Conservation (phyloP, 2,113 vertebrate genomes). For the Hemiscyllium ocellatum region DNA sequence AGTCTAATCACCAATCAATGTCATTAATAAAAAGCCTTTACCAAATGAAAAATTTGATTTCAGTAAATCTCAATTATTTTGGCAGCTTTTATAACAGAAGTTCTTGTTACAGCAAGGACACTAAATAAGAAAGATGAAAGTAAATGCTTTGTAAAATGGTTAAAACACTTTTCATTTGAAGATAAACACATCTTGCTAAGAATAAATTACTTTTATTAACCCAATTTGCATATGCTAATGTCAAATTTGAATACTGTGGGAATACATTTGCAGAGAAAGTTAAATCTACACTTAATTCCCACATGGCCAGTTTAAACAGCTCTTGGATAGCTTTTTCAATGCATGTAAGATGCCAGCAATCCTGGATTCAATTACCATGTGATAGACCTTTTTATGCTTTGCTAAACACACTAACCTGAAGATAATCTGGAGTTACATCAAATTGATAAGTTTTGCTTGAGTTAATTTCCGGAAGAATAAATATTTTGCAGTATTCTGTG, state of each 20-base stretch:
- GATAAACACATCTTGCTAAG: neutral
- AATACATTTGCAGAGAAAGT: neutral
- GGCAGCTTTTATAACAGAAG: neutral
- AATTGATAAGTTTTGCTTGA: constrained; percentile 10
- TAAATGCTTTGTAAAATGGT: neutral
- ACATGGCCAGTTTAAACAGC: neutral
- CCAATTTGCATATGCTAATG: neutral
- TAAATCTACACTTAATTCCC: neutral
- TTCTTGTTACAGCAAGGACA: neutral
- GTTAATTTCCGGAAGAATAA: neutral
- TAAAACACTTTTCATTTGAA: neutral
- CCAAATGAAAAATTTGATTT: neutral
- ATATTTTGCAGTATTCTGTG: neutral
- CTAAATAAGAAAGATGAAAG: neutral
- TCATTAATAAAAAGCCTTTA: neutral
- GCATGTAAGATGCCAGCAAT: neutral
- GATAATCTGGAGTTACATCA: neutral
- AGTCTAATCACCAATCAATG: neutral
- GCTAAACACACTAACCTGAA: neutral
- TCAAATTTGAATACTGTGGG: neutral
- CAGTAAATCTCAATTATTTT: neutral
- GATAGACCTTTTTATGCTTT: neutral
- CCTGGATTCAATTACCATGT: constrained; percentile 17
- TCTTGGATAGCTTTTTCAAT: neutral
- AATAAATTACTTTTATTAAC: neutral